These are phyloP conservation scores for Phylloscopus collybita DNA, from an alignment of 2,797 vertebrate species.

Conservation along the genomic window DNA sequence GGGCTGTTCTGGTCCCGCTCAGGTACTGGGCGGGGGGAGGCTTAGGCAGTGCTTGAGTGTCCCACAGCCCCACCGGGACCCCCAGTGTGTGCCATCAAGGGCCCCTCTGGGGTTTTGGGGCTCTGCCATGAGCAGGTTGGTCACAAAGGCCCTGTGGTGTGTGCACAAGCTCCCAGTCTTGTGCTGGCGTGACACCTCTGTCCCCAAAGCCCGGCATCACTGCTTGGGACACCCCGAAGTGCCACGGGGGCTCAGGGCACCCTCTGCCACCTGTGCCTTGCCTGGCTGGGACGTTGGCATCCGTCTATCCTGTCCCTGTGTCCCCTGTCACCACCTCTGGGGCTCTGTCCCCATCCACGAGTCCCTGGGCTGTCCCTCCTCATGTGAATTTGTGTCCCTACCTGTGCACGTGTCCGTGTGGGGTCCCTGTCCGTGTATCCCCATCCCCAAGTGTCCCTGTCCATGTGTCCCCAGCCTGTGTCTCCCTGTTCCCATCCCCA, in stretches of 20 bases:
- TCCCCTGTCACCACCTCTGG: not conserved
- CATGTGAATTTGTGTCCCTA: rapidly evolving
- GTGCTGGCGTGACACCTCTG: not conserved
- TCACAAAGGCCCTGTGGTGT: not conserved
- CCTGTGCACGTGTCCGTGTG: not conserved
- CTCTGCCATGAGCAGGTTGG: not conserved
- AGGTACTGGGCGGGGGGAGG: not conserved
- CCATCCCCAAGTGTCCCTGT: not conserved
- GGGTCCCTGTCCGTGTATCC: not conserved
- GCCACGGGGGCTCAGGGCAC: rapidly evolving
- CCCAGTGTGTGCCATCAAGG: not conserved
- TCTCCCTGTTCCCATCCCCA: not conserved
- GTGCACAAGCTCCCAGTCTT: rapidly evolving
- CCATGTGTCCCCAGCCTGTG: not conserved
- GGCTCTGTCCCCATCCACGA: not conserved
- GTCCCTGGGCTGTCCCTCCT: not conserved
- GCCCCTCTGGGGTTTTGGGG: not conserved
- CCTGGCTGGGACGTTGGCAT: rapidly evolving
- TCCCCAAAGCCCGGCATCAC: rapidly evolving
- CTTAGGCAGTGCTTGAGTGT: not conserved
- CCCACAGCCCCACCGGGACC: not conserved
- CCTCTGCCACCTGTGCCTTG: not conserved
- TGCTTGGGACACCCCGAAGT: not conserved
- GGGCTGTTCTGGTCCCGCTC: too few relatives aligned
- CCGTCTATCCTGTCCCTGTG: not conserved